A percentile compares a stretch with the other conserved stretches of the same genome.
These are phyloP conservation scores for Acrossocheilus wenchowensis DNA, from an alignment of 2,797 vertebrate species.

Conservation along the genomic window DNA sequence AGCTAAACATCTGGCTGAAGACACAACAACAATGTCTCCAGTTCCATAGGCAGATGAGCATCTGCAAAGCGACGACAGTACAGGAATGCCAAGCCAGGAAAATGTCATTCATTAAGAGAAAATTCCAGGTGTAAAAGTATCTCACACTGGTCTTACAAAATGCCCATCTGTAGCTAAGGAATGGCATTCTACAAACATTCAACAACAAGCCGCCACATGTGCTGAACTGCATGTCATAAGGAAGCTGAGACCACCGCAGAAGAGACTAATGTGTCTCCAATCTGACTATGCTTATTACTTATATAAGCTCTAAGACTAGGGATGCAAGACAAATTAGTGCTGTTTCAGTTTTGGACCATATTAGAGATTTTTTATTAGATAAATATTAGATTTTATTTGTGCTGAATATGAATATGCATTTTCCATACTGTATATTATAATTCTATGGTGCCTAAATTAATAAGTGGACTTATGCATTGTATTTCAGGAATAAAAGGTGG, in stretches of 20 bases:
- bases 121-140: conserved; percentile 71
- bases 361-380: neutral
- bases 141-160: conserved; percentile 21
- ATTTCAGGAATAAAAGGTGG: neutral
- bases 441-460: neutral
- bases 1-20: conserved; percentile 28
- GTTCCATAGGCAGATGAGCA: conserved; percentile 29
- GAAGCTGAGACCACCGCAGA: neutral
- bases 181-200: conserved; percentile 23
- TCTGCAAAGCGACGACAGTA: conserved; percentile 37
- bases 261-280: neutral
- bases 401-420: neutral
- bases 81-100: conserved; percentile 67
- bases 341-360: neutral
- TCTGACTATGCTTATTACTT: neutral
- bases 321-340: neutral
- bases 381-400: neutral
- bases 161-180: conserved; percentile 34
- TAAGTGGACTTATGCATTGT: neutral
- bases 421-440: too few relatives aligned
- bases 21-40: conserved; percentile 38
- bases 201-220: conserved; percentile 42
- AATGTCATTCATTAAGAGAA: conserved; percentile 70
- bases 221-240: conserved; percentile 1
- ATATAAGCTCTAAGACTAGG: neutral